Base-by-base conservation (phyloP, 2,797 vertebrate species). In the Crossoptilon crossoptilon region DNA sequence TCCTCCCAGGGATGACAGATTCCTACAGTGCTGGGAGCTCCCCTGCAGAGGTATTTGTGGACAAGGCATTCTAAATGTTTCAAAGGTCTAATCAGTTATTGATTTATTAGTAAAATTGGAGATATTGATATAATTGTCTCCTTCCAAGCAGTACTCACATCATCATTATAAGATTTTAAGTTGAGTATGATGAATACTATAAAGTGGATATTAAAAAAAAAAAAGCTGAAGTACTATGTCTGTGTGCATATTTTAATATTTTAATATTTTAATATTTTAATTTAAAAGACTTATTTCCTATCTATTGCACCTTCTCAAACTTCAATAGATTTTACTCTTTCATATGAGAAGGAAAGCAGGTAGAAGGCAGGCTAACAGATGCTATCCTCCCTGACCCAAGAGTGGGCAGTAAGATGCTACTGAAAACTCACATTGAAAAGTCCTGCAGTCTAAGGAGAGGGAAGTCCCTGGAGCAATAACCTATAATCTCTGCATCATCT, bases 401-500 rank as follows among this genome's bases (percentile, higher is more conserved):
- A 48, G 56, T 0, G 0, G 27, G 29, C 27, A 63, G 56, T 17
- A 41, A 76, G 60, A 67, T 60, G 60, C 29, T 58, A 53, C 2
- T 4, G 81, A 95, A 56, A 8, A 63, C 46, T 87, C 3, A 2
- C 1, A 19, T 0, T 21, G 48, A 70, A 91, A 76, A 88, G 53
- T 29, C 53, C 29, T 18, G 29, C 10, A 31, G 53, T 31, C 53
- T 55, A 7, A 35, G 63, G 55, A 76, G 78, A 70, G 51, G 73
- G 67, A 67, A 87, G 17, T 70, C 88, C 91, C 88, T 3, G 48
- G 35, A 66, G 81, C 88, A 92, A 72, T 51, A 88, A 64, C 72
- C 68, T 85, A 5, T 87, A 77, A 96, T 91, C 90, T 76, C 88
- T 72, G 58, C 18, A 80, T 82, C 86, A 87, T 91, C 58, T 84